phyloP scores from a whole-genome alignment of 2,888 invertebrate species.

The Leptinotarsa peninsularis region DNA sequence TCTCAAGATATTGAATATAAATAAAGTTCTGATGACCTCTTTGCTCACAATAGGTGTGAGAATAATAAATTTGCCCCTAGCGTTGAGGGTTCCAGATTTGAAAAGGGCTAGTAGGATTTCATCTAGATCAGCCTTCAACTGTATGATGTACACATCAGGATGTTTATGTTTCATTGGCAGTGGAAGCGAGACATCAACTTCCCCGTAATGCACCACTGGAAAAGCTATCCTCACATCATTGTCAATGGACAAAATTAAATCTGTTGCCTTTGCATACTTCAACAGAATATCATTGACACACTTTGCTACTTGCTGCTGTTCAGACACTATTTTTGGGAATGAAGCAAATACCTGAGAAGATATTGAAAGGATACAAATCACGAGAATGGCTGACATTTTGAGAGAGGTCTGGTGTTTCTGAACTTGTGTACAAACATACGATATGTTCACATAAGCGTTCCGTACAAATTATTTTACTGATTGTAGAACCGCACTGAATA shows the following conservation, averaged over 20 bases:
- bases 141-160: conserved; percentile 2
- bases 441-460: neutral
- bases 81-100: conserved; percentile 1
- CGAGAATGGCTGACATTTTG: neutral
- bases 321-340: neutral
- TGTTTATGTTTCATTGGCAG: neutral
- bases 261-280: neutral
- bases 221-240: neutral
- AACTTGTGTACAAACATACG: neutral
- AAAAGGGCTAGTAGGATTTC: neutral
- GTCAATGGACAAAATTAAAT: neutral
- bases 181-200: neutral
- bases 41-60: neutral
- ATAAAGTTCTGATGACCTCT: neutral
- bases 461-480: neutral
- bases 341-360: neutral
- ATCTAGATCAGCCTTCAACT: neutral
- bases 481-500: neutral
- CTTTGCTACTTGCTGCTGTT: neutral
- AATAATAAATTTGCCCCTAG: neutral
- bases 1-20: neutral
- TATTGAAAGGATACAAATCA: neutral
- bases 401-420: neutral
- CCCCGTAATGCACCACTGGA: neutral
- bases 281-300: neutral